Evolutionary conservation across 1,140 invertebrate species (phyloP).

Genomic region (Chrysopa pallens): DNA sequence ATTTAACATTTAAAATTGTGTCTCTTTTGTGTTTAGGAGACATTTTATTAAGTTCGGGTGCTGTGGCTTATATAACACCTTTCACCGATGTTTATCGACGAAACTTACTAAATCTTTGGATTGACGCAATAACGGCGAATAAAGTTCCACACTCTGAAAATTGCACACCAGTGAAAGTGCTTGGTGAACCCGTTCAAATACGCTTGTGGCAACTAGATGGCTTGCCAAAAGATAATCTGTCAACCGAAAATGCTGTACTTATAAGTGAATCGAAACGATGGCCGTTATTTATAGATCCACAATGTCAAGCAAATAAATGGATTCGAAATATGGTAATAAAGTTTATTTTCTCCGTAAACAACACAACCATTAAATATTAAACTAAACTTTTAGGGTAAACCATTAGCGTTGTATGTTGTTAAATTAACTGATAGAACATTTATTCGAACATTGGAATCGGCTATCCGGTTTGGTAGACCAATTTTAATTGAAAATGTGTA

Average conservation of each 20-base stretch:
- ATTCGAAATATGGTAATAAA: slow-evolving; percentile 41
- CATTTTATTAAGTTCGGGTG: slow-evolving; percentile 38
- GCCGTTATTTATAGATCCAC: slow-evolving; percentile 57
- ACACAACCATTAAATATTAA: neutral
- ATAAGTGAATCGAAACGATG: slow-evolving; percentile 35
- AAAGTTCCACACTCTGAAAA: slow-evolving; percentile 32
- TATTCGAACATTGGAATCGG: slow-evolving; percentile 49
- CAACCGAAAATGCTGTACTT: slow-evolving; percentile 50
- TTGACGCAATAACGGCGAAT: slow-evolving; percentile 6
- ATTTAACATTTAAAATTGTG: too few species aligned
- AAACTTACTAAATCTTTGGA: slow-evolving; percentile 18
- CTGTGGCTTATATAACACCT: slow-evolving; percentile 49
- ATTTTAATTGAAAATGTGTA: slow-evolving; percentile 43
- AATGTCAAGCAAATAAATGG: slow-evolving; percentile 53
- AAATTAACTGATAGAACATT: slow-evolving; percentile 50
- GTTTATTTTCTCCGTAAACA: neutral
- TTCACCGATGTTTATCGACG: slow-evolving; percentile 37
- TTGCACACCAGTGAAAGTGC: slow-evolving; percentile 33
- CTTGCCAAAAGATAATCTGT: slow-evolving; percentile 43
- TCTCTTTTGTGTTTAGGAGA: too few species aligned
- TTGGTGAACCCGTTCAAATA: slow-evolving; percentile 42
- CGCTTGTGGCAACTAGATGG: slow-evolving; percentile 46
- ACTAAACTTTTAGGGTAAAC: slow-evolving; percentile 29
- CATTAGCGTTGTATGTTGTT: slow-evolving; percentile 30
- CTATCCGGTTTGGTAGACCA: slow-evolving; percentile 48